Evolutionary conservation across 2,797 vertebrate genomes (phyloP), one percentile per base, ranked within the genome.

Genomic region (Trachurus trachurus): DNA sequence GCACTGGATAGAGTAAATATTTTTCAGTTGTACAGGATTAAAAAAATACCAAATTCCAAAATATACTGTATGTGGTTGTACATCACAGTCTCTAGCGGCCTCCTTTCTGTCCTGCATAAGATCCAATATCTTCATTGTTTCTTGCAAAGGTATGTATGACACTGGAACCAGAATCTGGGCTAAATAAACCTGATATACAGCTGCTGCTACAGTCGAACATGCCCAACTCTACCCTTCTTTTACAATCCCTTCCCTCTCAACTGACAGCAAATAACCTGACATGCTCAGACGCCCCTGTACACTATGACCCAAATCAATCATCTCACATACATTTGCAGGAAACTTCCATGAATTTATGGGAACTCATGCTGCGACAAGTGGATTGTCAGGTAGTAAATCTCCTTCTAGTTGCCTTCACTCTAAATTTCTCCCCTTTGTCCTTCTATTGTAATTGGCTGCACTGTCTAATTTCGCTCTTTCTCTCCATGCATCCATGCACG

Each of bases 311-410:
- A 89, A 93, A 91, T 95, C 84, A 95, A 94, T 93, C 87, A 92
- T 94, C 87, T 95, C 66, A 74, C 94, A 93, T 93, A 95, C 94
- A 65, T 95, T 96, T 95, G 93, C 94, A 95, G 95, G 95, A 94
- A 95, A 95, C 94, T 89, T 95, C 94, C 91, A 84, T 95, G 95
- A 96, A 93, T 95, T 94, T 96, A 94, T 95, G 93, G 94, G 91
- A 95, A 93, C 94, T 95, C 93, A 95, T 94, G 94, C 94, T 92
- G 94, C 93, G 91, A 94, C 94, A 87, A 95, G 93, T 93, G 94
- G 90, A 93, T 89, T 94, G 92, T 94, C 95, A 96, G 94, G 94
- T 96, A 96, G 93, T 96, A 94, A 71, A 91, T 86, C 88, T 92
- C 83, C 78, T 93, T 94, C 82, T 83, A 89, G 87, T 92, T 71